A percentile compares a stretch with the other conserved stretches of the same genome.
phyloP scores from a whole-genome alignment of 2,888 invertebrate species.

The Dryobota labecula region DNA sequence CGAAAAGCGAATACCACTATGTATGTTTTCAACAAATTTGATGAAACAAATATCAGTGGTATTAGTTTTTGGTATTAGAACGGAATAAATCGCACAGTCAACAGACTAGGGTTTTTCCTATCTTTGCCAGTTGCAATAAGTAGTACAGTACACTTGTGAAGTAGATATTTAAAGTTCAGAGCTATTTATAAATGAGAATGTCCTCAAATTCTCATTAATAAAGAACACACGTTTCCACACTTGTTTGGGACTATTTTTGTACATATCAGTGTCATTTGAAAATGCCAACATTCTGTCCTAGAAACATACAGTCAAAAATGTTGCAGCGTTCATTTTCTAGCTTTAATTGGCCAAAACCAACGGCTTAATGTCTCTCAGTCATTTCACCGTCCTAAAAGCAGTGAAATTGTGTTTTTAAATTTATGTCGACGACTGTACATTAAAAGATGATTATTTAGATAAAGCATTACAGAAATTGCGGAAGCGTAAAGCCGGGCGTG shows the following conservation, averaged over 20 bases:
- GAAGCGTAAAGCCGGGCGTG: constrained; percentile 60
- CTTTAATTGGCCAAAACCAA: constrained; percentile 43
- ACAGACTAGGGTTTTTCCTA: constrained; percentile 8
- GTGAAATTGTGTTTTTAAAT: constrained; percentile 54
- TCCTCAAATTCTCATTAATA: constrained; percentile 25
- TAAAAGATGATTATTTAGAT: constrained; percentile 69
- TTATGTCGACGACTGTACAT: constrained; percentile 60
- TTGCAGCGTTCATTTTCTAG: constrained; percentile 17
- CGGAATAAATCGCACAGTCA: too few species aligned
- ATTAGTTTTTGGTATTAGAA: too few species aligned
- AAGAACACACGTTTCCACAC: background rate
- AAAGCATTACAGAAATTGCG: constrained; percentile 61
- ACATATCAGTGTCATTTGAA: constrained; percentile 12
- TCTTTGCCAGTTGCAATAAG: constrained; percentile 12
- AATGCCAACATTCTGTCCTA: constrained; percentile 6
- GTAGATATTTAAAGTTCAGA: constrained; percentile 22
- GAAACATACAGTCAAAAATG: background rate
- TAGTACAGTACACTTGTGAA: constrained; percentile 12
- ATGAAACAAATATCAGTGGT: too few species aligned
- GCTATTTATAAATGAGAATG: constrained; percentile 28
- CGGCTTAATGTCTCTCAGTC: constrained; percentile 20
- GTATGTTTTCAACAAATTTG: too few species aligned
- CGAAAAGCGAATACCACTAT: too few species aligned
- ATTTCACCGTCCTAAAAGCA: constrained; percentile 25
- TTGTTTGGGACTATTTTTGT: constrained; percentile 21